Conservation (phyloP, 2,888 invertebrate species). For the Netelia inedita region DNA sequence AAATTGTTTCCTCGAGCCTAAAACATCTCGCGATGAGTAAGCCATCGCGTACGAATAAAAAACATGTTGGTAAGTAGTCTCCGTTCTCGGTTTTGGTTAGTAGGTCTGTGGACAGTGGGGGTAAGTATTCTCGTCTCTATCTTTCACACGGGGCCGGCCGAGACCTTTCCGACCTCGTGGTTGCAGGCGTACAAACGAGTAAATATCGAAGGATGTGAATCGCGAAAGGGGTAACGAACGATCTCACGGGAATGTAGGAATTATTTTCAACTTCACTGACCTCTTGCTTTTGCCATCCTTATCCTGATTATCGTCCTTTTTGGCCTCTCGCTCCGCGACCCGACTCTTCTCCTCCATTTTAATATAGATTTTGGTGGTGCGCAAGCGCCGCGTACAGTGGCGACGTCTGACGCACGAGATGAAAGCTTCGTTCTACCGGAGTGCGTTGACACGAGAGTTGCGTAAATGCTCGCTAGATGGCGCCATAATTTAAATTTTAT, state of each 20-base stretch:
- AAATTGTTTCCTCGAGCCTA: background rate
- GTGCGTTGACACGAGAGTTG: background rate
- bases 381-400: slow-evolving; percentile 61
- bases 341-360: slow-evolving; percentile 86
- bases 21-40: background rate
- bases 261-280: slow-evolving; percentile 77
- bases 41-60: background rate
- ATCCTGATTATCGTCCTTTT: slow-evolving; percentile 85
- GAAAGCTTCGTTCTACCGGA: background rate
- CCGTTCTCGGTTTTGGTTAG: slow-evolving; percentile 30
- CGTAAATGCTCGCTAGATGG: background rate
- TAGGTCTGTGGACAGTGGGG: slow-evolving; percentile 44
- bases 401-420: slow-evolving; percentile 60
- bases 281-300: slow-evolving; percentile 86
- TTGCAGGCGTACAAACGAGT: slow-evolving; percentile 26
- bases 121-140: slow-evolving; percentile 40
- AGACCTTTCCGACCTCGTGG: slow-evolving; percentile 65
- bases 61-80: background rate
- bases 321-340: slow-evolving; percentile 84
- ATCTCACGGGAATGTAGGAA: background rate
- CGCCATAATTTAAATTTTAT: slow-evolving; percentile 1
- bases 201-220: slow-evolving; percentile 35
- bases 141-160: slow-evolving; percentile 60
- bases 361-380: slow-evolving; percentile 81
- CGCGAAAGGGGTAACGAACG: background rate